Evolutionary conservation across 2,797 vertebrate species (phyloP).

Genomic region (Crocidura indochinensis): DNA sequence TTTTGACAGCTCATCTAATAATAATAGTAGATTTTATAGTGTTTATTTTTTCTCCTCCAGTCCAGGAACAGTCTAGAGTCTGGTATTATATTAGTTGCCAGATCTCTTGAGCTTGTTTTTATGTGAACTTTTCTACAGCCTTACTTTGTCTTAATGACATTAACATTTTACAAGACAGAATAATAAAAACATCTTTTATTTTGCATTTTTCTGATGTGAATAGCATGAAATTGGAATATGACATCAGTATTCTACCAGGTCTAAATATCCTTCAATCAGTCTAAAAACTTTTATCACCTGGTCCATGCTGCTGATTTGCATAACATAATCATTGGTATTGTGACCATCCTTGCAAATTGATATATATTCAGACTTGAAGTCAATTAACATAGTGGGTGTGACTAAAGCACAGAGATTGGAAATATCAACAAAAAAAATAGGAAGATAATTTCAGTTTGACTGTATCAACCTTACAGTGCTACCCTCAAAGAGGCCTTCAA

Average conservation of each 20-base stretch:
- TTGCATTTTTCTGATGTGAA: constrained; percentile 48
- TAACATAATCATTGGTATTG: neutral
- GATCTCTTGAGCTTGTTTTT: constrained; percentile 31
- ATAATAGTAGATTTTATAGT: neutral
- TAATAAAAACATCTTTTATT: constrained; percentile 53
- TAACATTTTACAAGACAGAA: constrained; percentile 20
- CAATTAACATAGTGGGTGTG: constrained; percentile 4
- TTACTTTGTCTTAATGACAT: constrained; percentile 20
- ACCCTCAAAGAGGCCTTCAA: too few relatives aligned
- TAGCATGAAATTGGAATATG: neutral
- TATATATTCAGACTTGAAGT: constrained; percentile 31
- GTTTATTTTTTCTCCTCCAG: constrained; percentile 35
- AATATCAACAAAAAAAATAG: too few relatives aligned
- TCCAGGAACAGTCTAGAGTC: neutral
- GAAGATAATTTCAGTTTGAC: too few relatives aligned
- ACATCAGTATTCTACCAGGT: neutral
- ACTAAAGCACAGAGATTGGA: too few relatives aligned
- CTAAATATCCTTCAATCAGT: constrained; percentile 31
- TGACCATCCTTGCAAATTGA: constrained; percentile 17
- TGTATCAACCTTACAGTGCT: too few relatives aligned
- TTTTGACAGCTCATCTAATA: constrained; percentile 5
- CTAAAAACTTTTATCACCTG: constrained; percentile 19
- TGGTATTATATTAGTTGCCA: neutral
- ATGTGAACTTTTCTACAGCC: neutral
- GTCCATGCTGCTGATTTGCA: neutral